These are phyloP conservation scores for Delia radicum DNA, from an alignment of 1,140 invertebrate genomes.

Conservation along the genomic window DNA sequence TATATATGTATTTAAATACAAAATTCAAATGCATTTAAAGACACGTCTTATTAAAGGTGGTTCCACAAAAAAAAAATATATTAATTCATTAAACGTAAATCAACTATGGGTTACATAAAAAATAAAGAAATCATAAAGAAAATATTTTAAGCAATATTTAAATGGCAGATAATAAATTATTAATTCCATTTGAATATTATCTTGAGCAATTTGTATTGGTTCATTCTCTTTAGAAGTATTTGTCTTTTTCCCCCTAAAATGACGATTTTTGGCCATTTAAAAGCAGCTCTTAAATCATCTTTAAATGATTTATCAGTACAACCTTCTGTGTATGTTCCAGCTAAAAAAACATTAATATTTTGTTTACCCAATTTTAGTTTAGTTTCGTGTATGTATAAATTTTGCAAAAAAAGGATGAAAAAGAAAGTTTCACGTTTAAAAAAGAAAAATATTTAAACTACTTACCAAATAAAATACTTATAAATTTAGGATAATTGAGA, in stretches of 20 bases:
- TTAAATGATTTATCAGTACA: neutral
- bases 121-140: no score
- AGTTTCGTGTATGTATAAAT: no score
- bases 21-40: no score
- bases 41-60: no score
- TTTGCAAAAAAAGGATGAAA: neutral
- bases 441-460: no score
- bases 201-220: neutral
- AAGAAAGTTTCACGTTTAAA: neutral
- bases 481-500: neutral
- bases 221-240: neutral
- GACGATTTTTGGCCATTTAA: neutral
- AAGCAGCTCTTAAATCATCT: neutral
- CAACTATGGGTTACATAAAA: no score
- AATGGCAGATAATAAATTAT: neutral
- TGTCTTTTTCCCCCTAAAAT: neutral
- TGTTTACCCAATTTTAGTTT: no score
- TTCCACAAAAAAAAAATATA: no score
- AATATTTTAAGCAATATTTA: no score
- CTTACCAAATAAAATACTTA: neutral
- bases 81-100: no score
- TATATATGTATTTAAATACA: no score
- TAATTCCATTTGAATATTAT: neutral
- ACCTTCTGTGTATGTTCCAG: neutral
- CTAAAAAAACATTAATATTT: neutral